These are phyloP conservation scores for Drosophila pandora DNA, from an alignment of 1,140 invertebrate genomes.

Conservation along the genomic window DNA sequence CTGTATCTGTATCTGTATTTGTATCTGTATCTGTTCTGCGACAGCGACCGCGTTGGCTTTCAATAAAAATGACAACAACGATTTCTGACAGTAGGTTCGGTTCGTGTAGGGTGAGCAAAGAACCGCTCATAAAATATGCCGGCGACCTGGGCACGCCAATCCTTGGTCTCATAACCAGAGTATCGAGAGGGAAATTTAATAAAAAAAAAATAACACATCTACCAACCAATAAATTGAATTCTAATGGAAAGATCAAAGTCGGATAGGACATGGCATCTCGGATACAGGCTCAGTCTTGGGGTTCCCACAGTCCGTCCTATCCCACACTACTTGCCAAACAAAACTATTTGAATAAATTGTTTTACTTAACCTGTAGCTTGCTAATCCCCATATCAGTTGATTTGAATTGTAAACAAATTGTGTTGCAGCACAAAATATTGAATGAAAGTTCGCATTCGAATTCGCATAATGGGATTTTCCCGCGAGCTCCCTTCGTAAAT, in stretches of 20 bases:
- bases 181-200: conserved; percentile 59
- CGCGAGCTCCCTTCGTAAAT: background rate
- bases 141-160: conserved; percentile 50
- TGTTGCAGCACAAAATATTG: background rate
- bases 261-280: conserved; percentile 22
- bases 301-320: too few species aligned
- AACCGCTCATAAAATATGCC: conserved; percentile 60
- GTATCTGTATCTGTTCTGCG: conserved; percentile 15
- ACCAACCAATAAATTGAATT: conserved; percentile 49
- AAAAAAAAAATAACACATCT: conserved; percentile 27
- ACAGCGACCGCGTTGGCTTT: conserved; percentile 49
- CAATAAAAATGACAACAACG: conserved; percentile 73
- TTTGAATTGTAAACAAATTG: background rate
- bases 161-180: conserved; percentile 42
- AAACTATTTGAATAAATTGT: too few species aligned
- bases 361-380: background rate
- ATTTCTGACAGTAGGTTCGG: conserved; percentile 53
- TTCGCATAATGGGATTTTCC: background rate
- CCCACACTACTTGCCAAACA: background rate
- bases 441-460: background rate
- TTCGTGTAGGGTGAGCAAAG: conserved; percentile 7
- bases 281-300: background rate
- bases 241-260: conserved; percentile 52
- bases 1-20: conserved; percentile 30
- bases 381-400: background rate